These are phyloP conservation scores for Cryptus armator DNA, from an alignment of 2,888 invertebrate species.

Conservation along the genomic window DNA sequence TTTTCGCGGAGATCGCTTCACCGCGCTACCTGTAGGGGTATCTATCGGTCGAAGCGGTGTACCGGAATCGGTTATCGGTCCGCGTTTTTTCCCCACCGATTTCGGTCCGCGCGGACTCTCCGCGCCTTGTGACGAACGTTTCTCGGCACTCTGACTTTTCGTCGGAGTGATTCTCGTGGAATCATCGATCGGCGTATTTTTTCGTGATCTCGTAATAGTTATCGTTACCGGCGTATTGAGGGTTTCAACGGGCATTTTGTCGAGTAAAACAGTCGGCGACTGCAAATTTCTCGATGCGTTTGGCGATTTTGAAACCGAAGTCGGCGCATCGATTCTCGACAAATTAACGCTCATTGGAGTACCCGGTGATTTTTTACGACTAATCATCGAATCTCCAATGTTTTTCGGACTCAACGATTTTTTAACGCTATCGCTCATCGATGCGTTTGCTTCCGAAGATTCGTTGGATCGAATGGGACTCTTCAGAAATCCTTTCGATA, in stretches of 20 bases:
- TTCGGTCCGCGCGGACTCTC: constrained; percentile 66
- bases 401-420: constrained; percentile 4
- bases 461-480: constrained; percentile 47
- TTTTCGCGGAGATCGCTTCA: constrained; percentile 23
- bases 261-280: constrained; percentile 56
- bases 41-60: constrained; percentile 63
- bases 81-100: constrained; percentile 62
- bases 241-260: constrained; percentile 25
- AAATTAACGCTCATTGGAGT: not conserved
- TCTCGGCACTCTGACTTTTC: constrained; percentile 51
- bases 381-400: not conserved
- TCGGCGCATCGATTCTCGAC: constrained; percentile 44
- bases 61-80: constrained; percentile 57
- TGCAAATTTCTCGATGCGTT: constrained; percentile 22
- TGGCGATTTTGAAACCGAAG: constrained; percentile 21
- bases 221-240: constrained; percentile 16
- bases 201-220: constrained; percentile 35
- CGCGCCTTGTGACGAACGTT: constrained; percentile 44
- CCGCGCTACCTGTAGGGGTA: constrained; percentile 19
- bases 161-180: constrained; percentile 46
- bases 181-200: constrained; percentile 1
- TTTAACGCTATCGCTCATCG: not conserved
- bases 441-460: constrained; percentile 27
- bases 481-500: constrained; percentile 16
- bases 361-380: not conserved